These are phyloP conservation scores for Tragelaphus scriptus DNA, from an alignment of 2,113 vertebrate species.

Conservation along the genomic window DNA sequence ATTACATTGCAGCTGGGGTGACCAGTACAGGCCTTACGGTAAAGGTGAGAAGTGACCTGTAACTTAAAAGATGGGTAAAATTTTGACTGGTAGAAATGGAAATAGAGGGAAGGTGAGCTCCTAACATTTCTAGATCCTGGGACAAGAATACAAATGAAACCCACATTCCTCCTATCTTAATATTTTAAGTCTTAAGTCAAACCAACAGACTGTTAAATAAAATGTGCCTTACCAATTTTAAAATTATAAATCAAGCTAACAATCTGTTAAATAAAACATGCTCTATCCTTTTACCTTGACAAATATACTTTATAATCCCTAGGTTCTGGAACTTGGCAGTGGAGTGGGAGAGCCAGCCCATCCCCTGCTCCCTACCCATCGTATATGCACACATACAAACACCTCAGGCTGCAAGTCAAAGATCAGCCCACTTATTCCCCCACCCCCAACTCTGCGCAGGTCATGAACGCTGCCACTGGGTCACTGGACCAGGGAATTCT, in stretches of 20 bases:
- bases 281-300: background rate
- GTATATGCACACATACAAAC: background rate
- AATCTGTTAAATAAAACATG: constrained; percentile 11
- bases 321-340: background rate
- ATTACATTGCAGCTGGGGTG: background rate
- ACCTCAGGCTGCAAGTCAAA: background rate
- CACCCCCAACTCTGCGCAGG: rapidly evolving
- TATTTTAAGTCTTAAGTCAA: constrained; percentile 46
- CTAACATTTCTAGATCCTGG: background rate
- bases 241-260: constrained; percentile 15
- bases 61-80: background rate
- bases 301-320: background rate
- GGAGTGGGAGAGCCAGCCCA: background rate
- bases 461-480: background rate
- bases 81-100: background rate
- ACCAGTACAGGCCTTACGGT: background rate
- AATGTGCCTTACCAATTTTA: background rate
- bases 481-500: background rate
- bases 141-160: background rate
- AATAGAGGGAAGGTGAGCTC: background rate
- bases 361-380: background rate
- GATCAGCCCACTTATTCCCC: background rate
- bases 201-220: constrained; percentile 24
- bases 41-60: background rate
- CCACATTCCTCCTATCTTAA: background rate